Evolutionary conservation across 1,140 invertebrate genomes (phyloP), one percentile per base, ranked within the genome.

Genomic region (Planococcus citri): DNA sequence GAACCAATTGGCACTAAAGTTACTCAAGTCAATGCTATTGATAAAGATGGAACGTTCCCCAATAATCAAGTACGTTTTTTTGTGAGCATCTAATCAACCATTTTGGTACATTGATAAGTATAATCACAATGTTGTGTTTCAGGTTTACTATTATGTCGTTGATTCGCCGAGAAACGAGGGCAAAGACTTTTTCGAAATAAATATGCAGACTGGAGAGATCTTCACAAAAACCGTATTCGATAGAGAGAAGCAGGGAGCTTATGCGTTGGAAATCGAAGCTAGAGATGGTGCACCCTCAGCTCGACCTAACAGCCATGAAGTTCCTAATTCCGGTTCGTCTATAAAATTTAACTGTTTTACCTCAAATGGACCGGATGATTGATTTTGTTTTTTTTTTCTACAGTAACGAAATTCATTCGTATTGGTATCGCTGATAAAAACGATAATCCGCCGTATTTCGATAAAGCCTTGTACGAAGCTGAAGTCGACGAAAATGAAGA

Each of bases 401-500:
- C 83, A 92, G 90, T 92, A 78, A 92, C 89, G 67, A 92, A 92
- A 82, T 92, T 92, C 81, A 92, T 92, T 78, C 88, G 90, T 70
- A 92, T 92, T 79, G 90, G 90, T 73, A 92, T 92, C 77, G 89
- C 90, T 73, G 90, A 97, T 81, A 96, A 95, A 84, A 97, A 98
- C 86, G 94, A 98, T 84, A 97, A 97, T 80, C 89, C 91, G 60
- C 95, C 95, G 41, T 96, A 94, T 79, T 98, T 98, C 83, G 92
- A 95, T 81, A 94, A 97, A 79, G 86, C 87, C 72, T 83, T 95
- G 73, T 98, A 97, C 82, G 92, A 95, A 80, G 94, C 94, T 72
- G 92, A 95, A 80, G 94, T 98, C 74, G 91, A 95, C 79, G 95
- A 98, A 79, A 96, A 97, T 86, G 94, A 97, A 79, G 94, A 96